Conservation (phyloP, 1,140 invertebrate genomes). For the Drosophila erecta region DNA sequence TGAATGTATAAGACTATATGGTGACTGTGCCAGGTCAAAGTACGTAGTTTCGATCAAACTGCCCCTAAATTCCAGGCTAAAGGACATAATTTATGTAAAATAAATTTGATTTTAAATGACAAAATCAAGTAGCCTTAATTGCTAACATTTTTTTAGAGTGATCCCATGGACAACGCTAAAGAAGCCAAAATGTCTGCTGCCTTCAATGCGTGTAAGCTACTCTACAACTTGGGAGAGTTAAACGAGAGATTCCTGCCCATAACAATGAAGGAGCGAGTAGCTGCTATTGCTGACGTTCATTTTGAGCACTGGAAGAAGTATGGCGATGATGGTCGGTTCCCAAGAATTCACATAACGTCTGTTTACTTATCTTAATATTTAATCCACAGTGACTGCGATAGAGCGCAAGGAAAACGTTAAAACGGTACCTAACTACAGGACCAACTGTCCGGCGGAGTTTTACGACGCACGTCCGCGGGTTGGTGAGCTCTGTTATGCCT, state of each 20-base stretch:
- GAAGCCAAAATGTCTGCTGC: conserved; percentile 93
- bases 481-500: conserved; percentile 63
- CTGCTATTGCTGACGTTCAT: conserved; percentile 59
- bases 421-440: conserved; percentile 14
- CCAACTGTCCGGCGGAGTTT: conserved; percentile 59
- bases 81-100: conserved; percentile 49
- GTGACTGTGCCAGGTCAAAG: conserved; percentile 35
- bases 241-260: conserved; percentile 91
- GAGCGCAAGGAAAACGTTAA: neutral
- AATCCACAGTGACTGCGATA: conserved; percentile 24
- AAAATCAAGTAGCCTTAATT: neutral
- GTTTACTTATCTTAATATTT: neutral
- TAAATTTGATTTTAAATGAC: neutral
- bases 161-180: conserved; percentile 86
- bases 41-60: conserved; percentile 84
- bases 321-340: conserved; percentile 84
- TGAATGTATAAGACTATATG: neutral
- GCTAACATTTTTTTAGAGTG: conserved; percentile 85
- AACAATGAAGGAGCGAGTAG: conserved; percentile 86
- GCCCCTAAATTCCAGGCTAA: conserved; percentile 89
- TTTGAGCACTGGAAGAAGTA: conserved; percentile 86
- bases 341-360: neutral
- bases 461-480: conserved; percentile 56
- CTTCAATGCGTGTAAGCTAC: conserved; percentile 89
- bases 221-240: conserved; percentile 92